Percentiles rank a stretch among this genome's conserved stretches.
phyloP scores from a whole-genome alignment of 2,888 invertebrate genomes.

The Drosophila colorata region DNA sequence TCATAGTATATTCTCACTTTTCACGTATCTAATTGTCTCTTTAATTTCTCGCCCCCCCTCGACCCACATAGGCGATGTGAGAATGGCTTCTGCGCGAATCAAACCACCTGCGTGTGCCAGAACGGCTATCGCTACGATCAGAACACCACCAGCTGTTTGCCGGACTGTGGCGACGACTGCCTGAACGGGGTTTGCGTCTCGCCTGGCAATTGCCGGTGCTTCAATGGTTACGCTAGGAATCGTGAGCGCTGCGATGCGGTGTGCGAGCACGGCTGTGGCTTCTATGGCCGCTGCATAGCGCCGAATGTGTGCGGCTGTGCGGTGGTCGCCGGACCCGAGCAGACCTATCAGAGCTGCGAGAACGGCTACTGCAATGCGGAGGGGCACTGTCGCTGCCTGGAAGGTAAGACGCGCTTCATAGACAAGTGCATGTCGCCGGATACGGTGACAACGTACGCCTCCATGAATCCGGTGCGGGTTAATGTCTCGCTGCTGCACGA shows the following conservation, averaged over 20 bases:
- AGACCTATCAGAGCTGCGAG: constrained; percentile 61
- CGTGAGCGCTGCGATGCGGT: constrained; percentile 75
- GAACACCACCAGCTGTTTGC: constrained; percentile 80
- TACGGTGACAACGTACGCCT: constrained; percentile 81
- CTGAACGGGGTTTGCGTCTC: constrained; percentile 84
- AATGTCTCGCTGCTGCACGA: constrained; percentile 78
- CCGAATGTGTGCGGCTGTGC: constrained; percentile 84
- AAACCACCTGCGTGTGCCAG: constrained; percentile 86
- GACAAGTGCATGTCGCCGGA: constrained; percentile 81
- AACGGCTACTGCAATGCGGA: constrained; percentile 74
- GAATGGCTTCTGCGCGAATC: constrained; percentile 85
- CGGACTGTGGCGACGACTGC: constrained; percentile 81
- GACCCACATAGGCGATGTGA: constrained; percentile 74
- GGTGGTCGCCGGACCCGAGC: constrained; percentile 56
- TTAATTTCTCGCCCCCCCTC: too few relatives aligned
- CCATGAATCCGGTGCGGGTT: constrained; percentile 68
- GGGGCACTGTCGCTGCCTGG: constrained; percentile 78
- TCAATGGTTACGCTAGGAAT: constrained; percentile 81
- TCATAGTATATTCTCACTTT: too few relatives aligned
- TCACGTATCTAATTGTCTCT: too few relatives aligned
- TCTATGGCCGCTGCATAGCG: constrained; percentile 82
- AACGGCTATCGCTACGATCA: constrained; percentile 83
- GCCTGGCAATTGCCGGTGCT: constrained; percentile 84
- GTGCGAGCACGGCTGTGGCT: constrained; percentile 80
- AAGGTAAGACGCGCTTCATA: constrained; percentile 79